These are phyloP conservation scores for Tachystola acroxantha DNA, from an alignment of 2,888 invertebrate genomes.

Conservation along the genomic window DNA sequence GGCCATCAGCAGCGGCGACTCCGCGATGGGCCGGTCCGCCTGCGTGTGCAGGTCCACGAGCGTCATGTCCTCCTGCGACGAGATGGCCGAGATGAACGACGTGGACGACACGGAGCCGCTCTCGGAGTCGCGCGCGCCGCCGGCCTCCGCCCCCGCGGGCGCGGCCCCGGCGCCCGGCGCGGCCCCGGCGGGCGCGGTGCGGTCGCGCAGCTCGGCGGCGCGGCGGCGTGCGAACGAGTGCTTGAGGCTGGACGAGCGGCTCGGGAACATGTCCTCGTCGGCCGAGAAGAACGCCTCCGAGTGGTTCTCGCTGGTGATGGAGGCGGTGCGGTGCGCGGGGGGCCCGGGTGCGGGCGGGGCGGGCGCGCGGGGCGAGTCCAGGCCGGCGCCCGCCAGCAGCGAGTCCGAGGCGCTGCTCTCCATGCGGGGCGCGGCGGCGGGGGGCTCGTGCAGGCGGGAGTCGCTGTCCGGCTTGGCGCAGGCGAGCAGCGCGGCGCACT, in stretches of 20 bases:
- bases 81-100: constrained; percentile 93
- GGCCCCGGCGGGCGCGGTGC: constrained; percentile 53
- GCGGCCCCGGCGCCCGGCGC: constrained; percentile 46
- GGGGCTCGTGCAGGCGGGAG: constrained; percentile 80
- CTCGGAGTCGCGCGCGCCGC: constrained; percentile 81
- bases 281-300: constrained; percentile 96
- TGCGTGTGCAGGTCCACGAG: constrained; percentile 96
- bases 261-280: constrained; percentile 90
- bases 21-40: constrained; percentile 92
- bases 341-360: constrained; percentile 77
- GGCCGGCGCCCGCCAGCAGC: constrained; percentile 67
- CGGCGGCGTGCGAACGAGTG: constrained; percentile 78
- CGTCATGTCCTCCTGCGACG: constrained; percentile 95
- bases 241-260: constrained; percentile 82
- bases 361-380: constrained; percentile 83
- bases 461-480: constrained; percentile 84
- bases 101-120: constrained; percentile 89
- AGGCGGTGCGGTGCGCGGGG: constrained; percentile 88
- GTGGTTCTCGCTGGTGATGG: constrained; percentile 93
- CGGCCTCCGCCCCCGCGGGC: constrained; percentile 42
- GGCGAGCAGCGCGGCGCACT: constrained; percentile 77
- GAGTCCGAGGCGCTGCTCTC: constrained; percentile 92
- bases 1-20: constrained; percentile 95
- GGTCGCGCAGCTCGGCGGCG: constrained; percentile 58
- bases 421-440: constrained; percentile 75